Evolutionary conservation across 2,888 invertebrate genomes (phyloP), one percentile per base, ranked within the genome.

Genomic region (Pristionchus exspectatus): DNA sequence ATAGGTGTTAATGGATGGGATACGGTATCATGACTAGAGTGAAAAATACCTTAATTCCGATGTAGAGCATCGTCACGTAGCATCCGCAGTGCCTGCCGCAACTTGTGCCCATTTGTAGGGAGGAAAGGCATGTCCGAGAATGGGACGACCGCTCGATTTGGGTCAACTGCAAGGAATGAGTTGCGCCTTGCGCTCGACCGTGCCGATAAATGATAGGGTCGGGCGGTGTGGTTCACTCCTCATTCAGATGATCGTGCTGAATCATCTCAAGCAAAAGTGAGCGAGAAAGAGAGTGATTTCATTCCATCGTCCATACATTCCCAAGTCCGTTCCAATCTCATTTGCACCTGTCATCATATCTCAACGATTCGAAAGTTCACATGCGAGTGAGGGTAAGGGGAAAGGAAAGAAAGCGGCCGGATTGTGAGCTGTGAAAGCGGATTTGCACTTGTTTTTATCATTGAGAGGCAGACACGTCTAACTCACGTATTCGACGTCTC

Each of bases 31-130:
- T 2, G 3, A 30, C 18, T 27, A n/a, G n/a, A 30, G 30, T 14
- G 27, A 30, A 5, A 27, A n/a, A 30, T 85, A 93, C 94, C 92
- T 95, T 95, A 88, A 95, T 95, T 77, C 94, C 93, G 83, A 95
- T 94, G 91, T 95, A 95, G 14, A 95, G 91, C 91, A 94, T 92
- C 2, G 95, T 95, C 44, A 95, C 95, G 90, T 95, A 95, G 88
- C 95, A 95, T 81, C 95, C 95, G 90, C 95, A 95, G 90, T 95
- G 95, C 50, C 94, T 91, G 14, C 95, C 95, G 87, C 94, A 93
- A 87, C 93, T 93, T 59, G 93, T 90, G 30, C 94, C 94, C 84
- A 94, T 85, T 89, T 94, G 92, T 50, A 93, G 77, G 66, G 92
- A 93, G 0, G 93, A 91, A 69, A 93, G 92, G 88, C 93, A 93